Evolutionary conservation across 1,140 invertebrate genomes (phyloP).

Genomic region (Steinernema khuongi): DNA sequence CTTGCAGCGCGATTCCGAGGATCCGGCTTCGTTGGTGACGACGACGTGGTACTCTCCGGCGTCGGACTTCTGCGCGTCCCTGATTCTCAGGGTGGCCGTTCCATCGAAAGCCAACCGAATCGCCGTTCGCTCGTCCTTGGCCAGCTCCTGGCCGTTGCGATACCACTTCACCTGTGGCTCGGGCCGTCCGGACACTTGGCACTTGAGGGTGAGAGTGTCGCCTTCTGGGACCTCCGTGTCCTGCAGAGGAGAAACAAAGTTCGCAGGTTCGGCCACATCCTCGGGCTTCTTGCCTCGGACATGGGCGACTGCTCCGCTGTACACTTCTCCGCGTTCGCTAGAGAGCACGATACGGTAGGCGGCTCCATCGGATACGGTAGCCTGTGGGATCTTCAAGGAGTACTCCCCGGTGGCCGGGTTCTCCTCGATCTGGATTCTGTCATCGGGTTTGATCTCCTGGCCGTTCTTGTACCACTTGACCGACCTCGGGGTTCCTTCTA

Average conservation of each 20-base stretch:
- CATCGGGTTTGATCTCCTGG: slow-evolving; percentile 71
- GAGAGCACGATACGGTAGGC: slow-evolving; percentile 55
- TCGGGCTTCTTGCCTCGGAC: slow-evolving; percentile 44
- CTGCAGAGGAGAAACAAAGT: slow-evolving; percentile 51
- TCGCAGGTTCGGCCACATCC: slow-evolving; percentile 36
- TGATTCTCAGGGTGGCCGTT: slow-evolving; percentile 69
- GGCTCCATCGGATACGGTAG: slow-evolving; percentile 46
- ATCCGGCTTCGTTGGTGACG: slow-evolving; percentile 47
- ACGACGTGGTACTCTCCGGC: slow-evolving; percentile 70
- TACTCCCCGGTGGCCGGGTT: slow-evolving; percentile 49
- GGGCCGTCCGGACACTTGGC: slow-evolving; percentile 60
- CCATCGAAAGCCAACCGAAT: slow-evolving; percentile 77
- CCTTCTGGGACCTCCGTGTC: slow-evolving; percentile 51
- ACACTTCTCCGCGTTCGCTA: slow-evolving; percentile 52
- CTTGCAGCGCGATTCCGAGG: slow-evolving; percentile 51
- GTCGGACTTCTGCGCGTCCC: slow-evolving; percentile 70
- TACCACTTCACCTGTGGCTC: slow-evolving; percentile 57
- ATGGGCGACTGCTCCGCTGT: slow-evolving; percentile 52
- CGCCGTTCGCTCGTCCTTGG: slow-evolving; percentile 48
- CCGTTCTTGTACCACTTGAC: slow-evolving; percentile 67
- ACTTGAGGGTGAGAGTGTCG: slow-evolving; percentile 56
- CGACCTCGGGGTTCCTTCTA: slow-evolving; percentile 46
- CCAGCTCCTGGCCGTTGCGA: slow-evolving; percentile 40
- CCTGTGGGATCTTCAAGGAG: slow-evolving; percentile 41
- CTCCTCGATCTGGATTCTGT: slow-evolving; percentile 65